Evolutionary conservation across 2,113 vertebrate genomes (phyloP).

Genomic region (Aythya baeri): DNA sequence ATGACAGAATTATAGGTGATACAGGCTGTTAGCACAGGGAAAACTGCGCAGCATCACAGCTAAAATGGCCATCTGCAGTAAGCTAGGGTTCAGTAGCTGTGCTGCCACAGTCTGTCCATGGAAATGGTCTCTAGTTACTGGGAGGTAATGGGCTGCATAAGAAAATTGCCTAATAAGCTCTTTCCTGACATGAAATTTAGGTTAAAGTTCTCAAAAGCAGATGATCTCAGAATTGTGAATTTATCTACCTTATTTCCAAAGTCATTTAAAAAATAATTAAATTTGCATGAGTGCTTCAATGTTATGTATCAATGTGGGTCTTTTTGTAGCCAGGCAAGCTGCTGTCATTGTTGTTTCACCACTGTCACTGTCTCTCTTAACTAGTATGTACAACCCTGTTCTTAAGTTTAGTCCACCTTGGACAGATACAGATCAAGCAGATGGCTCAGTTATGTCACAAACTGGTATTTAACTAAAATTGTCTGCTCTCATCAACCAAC

Average conservation of each 20-base stretch:
- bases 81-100: background rate
- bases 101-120: background rate
- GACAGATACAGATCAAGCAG: background rate
- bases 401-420: background rate
- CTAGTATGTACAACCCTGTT: background rate
- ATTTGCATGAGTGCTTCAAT: background rate
- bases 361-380: background rate
- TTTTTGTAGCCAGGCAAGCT: background rate
- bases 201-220: background rate
- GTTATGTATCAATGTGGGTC: background rate
- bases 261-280: background rate
- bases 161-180: background rate
- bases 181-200: background rate
- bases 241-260: background rate
- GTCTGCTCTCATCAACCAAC: background rate
- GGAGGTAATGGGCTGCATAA: rapidly evolving
- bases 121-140: background rate
- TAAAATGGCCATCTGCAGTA: background rate
- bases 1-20: background rate
- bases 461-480: background rate
- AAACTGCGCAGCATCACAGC: background rate
- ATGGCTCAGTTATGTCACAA: background rate
- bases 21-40: background rate
- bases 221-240: background rate
- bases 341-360: background rate